Percentiles rank a stretch among this genome's conserved stretches.
Conservation (phyloP, 1,140 invertebrate genomes). For the Caenorhabditis briggsae region DNA sequence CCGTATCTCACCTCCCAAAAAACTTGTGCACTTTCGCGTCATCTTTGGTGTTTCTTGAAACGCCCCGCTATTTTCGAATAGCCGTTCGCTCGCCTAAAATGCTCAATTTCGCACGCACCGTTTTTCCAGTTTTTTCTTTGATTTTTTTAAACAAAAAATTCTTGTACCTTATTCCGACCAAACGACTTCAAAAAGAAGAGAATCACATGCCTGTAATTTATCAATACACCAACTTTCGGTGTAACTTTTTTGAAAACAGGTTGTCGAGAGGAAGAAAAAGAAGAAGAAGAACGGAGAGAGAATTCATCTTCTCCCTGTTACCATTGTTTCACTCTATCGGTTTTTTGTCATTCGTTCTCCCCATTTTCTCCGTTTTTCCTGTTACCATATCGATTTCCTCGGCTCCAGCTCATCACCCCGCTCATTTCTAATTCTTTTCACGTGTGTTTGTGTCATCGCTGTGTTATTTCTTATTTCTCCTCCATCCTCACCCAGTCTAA, state of each 20-base stretch:
- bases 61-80: too few species aligned
- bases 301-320: constrained; percentile 13
- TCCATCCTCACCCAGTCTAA: not conserved
- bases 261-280: not conserved
- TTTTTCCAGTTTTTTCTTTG: not conserved
- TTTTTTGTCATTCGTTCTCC: not conserved
- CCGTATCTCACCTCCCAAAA: too few species aligned
- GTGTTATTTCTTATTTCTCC: too few species aligned
- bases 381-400: not conserved
- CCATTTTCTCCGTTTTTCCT: not conserved
- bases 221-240: constrained; percentile 15
- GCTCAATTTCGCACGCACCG: too few species aligned
- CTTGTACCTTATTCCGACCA: not conserved
- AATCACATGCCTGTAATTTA: constrained; percentile 14
- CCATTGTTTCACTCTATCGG: not conserved
- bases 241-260: constrained; percentile 28
- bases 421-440: not conserved
- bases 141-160: not conserved
- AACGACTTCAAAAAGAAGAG: not conserved
- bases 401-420: not conserved
- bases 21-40: too few species aligned
- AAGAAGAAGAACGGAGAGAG: not conserved
- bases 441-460: not conserved
- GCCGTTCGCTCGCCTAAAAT: too few species aligned
- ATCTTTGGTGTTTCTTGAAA: too few species aligned